These are phyloP conservation scores for Xenotilapia leptura DNA, from an alignment of 2,113 vertebrate genomes.

Conservation along the genomic window DNA sequence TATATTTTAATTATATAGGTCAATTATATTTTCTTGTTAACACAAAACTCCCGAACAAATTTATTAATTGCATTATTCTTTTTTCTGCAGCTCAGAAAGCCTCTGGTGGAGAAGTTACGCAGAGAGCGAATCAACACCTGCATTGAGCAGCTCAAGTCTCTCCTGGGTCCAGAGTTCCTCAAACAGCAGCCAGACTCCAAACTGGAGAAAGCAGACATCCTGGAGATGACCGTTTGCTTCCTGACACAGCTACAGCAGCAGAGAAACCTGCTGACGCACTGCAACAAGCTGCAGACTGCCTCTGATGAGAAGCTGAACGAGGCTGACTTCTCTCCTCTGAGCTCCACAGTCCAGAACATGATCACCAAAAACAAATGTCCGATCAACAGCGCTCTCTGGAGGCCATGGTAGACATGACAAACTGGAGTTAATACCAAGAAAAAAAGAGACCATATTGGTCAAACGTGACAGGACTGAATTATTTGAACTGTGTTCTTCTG, in stretches of 20 bases:
- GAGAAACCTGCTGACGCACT: conserved; percentile 6
- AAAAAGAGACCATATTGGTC: conserved; percentile 14
- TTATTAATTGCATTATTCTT: not conserved
- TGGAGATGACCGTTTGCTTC: no score
- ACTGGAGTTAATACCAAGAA: not conserved
- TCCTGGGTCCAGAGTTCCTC: no score
- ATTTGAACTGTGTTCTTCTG: not conserved
- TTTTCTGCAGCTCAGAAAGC: not conserved
- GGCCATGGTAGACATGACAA: conserved; percentile 43
- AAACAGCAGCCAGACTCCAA: no score
- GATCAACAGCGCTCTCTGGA: conserved; percentile 31
- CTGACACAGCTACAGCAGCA: not conserved
- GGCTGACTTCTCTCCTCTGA: not conserved
- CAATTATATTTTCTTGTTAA: not conserved
- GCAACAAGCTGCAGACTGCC: conserved; percentile 1
- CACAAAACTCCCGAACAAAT: not conserved
- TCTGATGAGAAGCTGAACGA: not conserved
- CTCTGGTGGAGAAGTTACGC: conserved; percentile 8
- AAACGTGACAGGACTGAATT: not conserved
- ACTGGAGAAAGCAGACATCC: no score
- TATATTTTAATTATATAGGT: no score
- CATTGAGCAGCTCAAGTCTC: not conserved
- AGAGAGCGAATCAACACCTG: not conserved
- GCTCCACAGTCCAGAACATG: not conserved
- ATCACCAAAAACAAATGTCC: conserved; percentile 9